Evolutionary conservation across 2,888 invertebrate genomes (phyloP).

Genomic region (Hyppa rectilinea): DNA sequence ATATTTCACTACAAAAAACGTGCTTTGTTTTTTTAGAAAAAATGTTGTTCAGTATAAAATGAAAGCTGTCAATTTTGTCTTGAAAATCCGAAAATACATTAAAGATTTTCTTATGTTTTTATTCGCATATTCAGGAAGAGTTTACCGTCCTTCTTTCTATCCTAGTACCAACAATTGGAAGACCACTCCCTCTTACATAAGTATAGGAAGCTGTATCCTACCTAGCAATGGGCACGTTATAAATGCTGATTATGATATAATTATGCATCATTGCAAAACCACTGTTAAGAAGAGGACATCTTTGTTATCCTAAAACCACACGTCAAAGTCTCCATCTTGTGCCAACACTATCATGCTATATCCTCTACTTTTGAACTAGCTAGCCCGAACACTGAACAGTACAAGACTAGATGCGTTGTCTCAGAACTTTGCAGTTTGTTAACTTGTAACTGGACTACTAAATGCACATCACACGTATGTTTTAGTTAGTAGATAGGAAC

Average conservation of each 20-base stretch:
- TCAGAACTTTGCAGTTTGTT: constrained; percentile 13
- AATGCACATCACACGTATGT: background rate
- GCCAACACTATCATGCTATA: constrained; percentile 20
- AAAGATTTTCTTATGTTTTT: background rate
- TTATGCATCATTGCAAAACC: too few species aligned
- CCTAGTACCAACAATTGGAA: background rate
- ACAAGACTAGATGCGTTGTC: constrained; percentile 40
- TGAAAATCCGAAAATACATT: background rate
- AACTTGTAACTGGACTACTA: constrained; percentile 19
- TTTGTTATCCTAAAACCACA: background rate
- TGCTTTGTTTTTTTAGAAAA: too few species aligned
- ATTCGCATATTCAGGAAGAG: background rate
- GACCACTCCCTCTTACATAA: background rate
- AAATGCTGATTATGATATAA: background rate
- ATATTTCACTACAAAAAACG: background rate
- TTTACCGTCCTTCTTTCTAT: background rate
- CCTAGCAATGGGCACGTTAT: background rate
- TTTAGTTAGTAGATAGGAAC: background rate
- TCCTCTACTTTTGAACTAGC: constrained; percentile 2
- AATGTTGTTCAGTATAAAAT: background rate
- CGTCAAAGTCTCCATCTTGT: background rate
- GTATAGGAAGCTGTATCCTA: too few species aligned
- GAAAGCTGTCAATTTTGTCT: background rate
- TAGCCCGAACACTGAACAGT: constrained; percentile 14
- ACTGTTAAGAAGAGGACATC: too few species aligned